These are phyloP conservation scores for Cheirogaleus medius DNA, from an alignment of 2,113 vertebrate genomes.

Conservation along the genomic window DNA sequence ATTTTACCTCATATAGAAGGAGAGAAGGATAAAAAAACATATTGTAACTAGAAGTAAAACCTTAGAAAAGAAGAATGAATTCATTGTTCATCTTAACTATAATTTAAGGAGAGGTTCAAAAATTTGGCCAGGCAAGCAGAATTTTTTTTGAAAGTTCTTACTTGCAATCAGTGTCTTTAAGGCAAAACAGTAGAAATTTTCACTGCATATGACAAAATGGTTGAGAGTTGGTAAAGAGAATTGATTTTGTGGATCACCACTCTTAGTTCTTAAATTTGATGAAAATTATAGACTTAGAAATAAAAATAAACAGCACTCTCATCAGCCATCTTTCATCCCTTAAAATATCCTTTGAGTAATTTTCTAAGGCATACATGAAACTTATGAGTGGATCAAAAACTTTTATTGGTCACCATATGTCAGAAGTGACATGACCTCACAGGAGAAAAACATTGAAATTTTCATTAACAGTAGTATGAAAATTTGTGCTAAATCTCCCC, in stretches of 20 bases:
- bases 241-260: not conserved
- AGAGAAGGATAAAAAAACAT: not conserved
- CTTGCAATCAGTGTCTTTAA: not conserved
- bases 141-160: not conserved
- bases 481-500: not conserved
- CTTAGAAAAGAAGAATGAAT: slow-evolving; percentile 14
- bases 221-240: not conserved
- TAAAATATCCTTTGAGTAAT: slow-evolving; percentile 21
- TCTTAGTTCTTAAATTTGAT: slow-evolving; percentile 5
- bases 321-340: not conserved
- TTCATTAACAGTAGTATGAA: not conserved
- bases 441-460: not conserved
- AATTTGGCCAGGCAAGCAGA: not conserved
- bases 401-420: not conserved
- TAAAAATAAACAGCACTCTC: not conserved
- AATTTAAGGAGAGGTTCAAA: not conserved
- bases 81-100: not conserved
- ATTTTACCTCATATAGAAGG: not conserved
- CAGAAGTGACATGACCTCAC: not conserved
- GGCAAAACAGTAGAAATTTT: not conserved
- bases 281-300: slow-evolving; percentile 41
- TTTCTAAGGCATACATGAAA: not conserved
- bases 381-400: not conserved
- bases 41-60: not conserved
- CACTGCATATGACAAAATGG: not conserved